phyloP scores from a whole-genome alignment of 2,113 vertebrate genomes.

The Lamprotornis superbus region DNA sequence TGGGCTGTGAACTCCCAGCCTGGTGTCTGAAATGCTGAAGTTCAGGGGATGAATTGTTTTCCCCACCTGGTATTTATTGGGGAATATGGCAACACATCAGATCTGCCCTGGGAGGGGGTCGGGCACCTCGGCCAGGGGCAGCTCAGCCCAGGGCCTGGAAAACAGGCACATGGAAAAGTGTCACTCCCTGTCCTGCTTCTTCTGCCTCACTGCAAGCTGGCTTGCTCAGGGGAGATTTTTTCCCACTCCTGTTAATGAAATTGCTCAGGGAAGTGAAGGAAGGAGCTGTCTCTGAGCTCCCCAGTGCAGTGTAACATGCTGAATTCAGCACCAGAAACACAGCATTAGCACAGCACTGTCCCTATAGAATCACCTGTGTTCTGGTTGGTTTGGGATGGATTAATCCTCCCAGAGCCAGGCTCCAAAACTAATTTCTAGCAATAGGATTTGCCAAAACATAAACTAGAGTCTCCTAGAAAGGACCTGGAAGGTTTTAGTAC shows the following conservation, averaged over 20 bases:
- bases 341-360: accelerated
- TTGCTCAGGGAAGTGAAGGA: not conserved
- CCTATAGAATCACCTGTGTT: not conserved
- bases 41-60: not conserved
- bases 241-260: not conserved
- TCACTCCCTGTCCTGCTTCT: not conserved
- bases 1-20: not conserved
- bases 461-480: not conserved
- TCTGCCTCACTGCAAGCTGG: not conserved
- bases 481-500: not conserved
- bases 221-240: not conserved
- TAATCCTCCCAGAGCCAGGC: not conserved
- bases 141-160: not conserved
- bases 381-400: not conserved
- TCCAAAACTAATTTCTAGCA: not conserved
- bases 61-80: accelerated
- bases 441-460: not conserved
- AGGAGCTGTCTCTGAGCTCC: not conserved
- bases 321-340: not conserved
- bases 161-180: accelerated
- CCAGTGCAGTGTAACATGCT: accelerated
- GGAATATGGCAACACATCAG: not conserved
- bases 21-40: not conserved
- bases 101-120: not conserved
- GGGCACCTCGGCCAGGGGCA: accelerated